Base-by-base conservation (phyloP, 1,140 invertebrate genomes). In the Colletes gigas region DNA sequence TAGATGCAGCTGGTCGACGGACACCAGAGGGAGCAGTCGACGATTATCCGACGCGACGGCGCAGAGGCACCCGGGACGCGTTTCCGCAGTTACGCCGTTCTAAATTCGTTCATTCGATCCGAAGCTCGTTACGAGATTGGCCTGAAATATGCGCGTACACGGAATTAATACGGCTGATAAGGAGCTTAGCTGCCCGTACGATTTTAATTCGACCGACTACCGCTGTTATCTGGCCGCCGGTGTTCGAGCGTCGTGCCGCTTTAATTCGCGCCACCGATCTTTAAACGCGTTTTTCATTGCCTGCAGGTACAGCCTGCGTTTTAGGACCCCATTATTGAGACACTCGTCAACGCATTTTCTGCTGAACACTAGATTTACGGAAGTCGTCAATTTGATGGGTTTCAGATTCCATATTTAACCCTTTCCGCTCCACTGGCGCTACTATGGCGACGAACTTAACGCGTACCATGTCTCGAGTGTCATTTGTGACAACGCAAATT, bases 171-270 rank as follows among this genome's bases (percentile, higher is more conserved):
- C 65, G 3, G 1, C 9, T 17, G 39, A 74, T 67, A 71, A 83
- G 52, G 8, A 71, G 68, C 57, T 77, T 76, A 84, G 17, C 17
- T 52, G 72, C 10, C 47, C 55, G 52, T 73, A 44, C 47, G 71
- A n/a, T 84, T 85, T 85, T 81, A 67, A 84, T 73, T 84, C 69
- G 63, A 41, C 47, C 30, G 39, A 81, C 47, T 72, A 66, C 52
- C 50, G 57, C 7, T 50, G 72, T 78, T 82, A 82, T 78, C 60
- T 21, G 44, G 15, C 41, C n/a, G 9, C 54, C 1, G 41, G n/a
- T 3, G 15, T 39, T 6, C 12, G 50, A 9, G 19, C 39, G 15
- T 17, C 14, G 14, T 9, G 12, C 41, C 62, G 17, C 41, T 68
- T 69, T 59, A 44, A 77, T 69, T 67, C 9, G 17, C 30, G 5